phyloP scores from a whole-genome alignment of 2,797 vertebrate species.

The Tauraco hartlaubi region DNA sequence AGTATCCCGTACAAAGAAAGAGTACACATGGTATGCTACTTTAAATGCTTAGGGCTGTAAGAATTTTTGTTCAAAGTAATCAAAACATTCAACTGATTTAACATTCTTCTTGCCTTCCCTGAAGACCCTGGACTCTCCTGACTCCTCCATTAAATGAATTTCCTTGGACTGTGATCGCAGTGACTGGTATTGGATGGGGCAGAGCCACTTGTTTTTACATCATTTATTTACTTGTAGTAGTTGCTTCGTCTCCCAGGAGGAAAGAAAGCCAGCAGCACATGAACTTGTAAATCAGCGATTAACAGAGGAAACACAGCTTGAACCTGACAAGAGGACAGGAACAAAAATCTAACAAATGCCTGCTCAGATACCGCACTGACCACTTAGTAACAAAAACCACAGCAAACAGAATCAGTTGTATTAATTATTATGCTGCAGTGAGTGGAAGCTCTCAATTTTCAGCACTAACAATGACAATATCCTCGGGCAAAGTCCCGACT shows the following conservation, averaged over 20 bases:
- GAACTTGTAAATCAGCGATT: constrained; percentile 51
- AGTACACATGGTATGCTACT: fast-evolving
- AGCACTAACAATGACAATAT: not conserved
- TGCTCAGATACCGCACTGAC: not conserved
- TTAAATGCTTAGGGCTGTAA: not conserved
- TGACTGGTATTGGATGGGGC: constrained; percentile 9
- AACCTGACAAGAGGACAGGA: constrained; percentile 17
- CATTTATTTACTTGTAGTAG: constrained; percentile 5
- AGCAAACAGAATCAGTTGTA: not conserved
- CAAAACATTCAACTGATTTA: not conserved
- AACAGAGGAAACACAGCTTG: constrained; percentile 26
- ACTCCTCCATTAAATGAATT: constrained; percentile 16
- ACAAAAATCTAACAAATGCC: constrained; percentile 5
- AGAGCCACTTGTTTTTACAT: constrained; percentile 30
- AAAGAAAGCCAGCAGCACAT: constrained; percentile 32
- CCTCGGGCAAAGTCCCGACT: not conserved
- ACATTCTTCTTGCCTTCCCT: not conserved
- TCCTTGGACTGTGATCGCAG: not conserved
- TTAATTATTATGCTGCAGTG: not conserved
- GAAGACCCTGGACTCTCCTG: not conserved
- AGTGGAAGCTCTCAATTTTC: not conserved
- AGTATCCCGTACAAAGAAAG: not conserved
- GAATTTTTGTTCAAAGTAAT: not conserved
- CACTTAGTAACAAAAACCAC: not conserved
- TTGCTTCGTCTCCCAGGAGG: not conserved